phyloP scores from a whole-genome alignment of 64 coral and sea anemone species.

The Anthopleura sola region DNA sequence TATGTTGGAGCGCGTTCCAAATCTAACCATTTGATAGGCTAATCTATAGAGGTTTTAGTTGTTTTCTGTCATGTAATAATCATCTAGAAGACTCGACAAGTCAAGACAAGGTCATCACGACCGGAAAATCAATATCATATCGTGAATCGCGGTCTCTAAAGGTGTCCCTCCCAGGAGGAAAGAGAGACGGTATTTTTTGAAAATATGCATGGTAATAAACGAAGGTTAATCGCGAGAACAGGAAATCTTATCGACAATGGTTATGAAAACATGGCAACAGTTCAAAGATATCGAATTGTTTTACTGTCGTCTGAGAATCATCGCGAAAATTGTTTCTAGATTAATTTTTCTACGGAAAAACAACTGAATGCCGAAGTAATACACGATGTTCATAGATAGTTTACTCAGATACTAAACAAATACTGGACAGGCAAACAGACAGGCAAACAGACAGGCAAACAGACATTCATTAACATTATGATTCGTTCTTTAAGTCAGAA shows the following conservation, averaged over 20 bases:
- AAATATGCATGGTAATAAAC: background rate
- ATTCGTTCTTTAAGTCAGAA: no score
- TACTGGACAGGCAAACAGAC: no score
- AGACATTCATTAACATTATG: no score
- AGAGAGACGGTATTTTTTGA: background rate
- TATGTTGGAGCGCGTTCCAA: no score
- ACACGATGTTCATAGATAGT: no score
- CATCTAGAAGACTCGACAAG: background rate
- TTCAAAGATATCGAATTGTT: background rate
- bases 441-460: no score
- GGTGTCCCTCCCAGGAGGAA: background rate
- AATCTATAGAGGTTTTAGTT: background rate
- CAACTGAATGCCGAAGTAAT: no score
- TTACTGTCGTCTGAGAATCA: background rate
- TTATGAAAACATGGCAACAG: background rate
- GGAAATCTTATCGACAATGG: slow-evolving; percentile 3
- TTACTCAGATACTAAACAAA: no score
- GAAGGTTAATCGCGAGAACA: background rate
- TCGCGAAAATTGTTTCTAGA: background rate
- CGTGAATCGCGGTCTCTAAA: background rate
- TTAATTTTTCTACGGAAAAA: no score
- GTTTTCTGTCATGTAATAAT: background rate
- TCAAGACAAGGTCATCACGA: background rate
- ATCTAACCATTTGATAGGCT: background rate
- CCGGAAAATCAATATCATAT: slow-evolving; percentile 14